A percentile compares a stretch with the other conserved stretches of the same genome.
Evolutionary conservation across 2,113 vertebrate genomes (phyloP).

Genomic region (Arvicanthis niloticus): DNA sequence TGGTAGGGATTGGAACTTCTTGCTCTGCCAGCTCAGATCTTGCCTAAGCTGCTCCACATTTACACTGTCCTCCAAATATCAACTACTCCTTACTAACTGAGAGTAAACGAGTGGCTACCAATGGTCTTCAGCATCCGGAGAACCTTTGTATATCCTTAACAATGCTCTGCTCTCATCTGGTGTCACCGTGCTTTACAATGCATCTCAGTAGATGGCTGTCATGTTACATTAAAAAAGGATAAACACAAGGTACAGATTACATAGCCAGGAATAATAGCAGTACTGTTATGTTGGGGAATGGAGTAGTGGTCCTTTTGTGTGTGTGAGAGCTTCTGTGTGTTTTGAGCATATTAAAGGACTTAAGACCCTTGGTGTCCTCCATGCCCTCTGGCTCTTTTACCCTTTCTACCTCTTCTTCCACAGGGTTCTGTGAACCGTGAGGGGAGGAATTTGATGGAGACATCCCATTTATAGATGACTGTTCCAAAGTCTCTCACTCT

Average conservation of each 20-base stretch:
- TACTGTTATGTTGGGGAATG: background rate
- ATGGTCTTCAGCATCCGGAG: background rate
- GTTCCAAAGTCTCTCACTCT: background rate
- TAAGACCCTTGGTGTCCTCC: background rate
- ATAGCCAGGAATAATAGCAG: background rate
- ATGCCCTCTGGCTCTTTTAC: background rate
- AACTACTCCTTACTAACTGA: background rate
- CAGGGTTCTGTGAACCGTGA: background rate
- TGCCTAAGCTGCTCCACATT: background rate
- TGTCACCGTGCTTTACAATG: background rate
- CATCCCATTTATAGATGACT: background rate
- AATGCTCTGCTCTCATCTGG: background rate
- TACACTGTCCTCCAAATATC: background rate
- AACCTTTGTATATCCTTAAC: background rate
- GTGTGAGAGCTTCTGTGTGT: background rate
- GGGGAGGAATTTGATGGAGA: background rate
- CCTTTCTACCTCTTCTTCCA: background rate
- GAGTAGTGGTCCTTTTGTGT: background rate
- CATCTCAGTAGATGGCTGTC: background rate
- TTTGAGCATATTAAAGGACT: background rate
- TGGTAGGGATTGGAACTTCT: background rate
- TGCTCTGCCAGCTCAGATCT: background rate
- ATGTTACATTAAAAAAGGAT: background rate
- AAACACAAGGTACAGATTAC: background rate
- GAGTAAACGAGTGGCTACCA: background rate